A percentile compares a stretch with the other conserved stretches of the same genome.
Conservation (phyloP, 2,888 invertebrate genomes). For the Mythimna loreyi region DNA sequence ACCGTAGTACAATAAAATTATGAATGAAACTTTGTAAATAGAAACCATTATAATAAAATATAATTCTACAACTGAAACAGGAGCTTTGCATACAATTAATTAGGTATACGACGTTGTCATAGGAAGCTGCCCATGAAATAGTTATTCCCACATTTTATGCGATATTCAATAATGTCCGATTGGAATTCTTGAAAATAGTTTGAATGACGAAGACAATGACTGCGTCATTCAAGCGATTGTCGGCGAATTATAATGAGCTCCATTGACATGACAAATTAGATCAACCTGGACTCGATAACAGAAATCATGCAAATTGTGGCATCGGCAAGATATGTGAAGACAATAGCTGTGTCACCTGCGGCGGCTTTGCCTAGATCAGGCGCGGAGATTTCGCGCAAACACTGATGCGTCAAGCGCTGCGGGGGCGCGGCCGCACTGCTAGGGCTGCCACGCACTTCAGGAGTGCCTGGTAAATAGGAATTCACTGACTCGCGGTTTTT, state of each 20-base stretch:
- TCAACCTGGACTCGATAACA: slow-evolving; percentile 44
- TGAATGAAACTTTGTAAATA: neutral
- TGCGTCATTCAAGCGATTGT: slow-evolving; percentile 13
- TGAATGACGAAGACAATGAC: slow-evolving; percentile 8
- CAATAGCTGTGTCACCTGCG: slow-evolving; percentile 68
- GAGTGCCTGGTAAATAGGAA: neutral
- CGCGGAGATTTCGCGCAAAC: slow-evolving; percentile 62
- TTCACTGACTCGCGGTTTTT: slow-evolving; percentile 23
- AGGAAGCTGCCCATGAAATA: neutral
- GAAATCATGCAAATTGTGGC: slow-evolving; percentile 50
- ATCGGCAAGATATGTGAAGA: slow-evolving; percentile 47
- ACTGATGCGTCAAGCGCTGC: slow-evolving; percentile 62
- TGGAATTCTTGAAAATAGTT: neutral
- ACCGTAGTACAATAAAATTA: neutral
- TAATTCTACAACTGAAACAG: neutral
- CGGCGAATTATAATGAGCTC: slow-evolving; percentile 25
- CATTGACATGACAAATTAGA: slow-evolving; percentile 47
- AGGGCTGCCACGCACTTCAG: slow-evolving; percentile 46
- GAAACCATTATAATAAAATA: neutral
- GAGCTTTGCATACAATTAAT: no score
- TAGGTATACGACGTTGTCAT: neutral
- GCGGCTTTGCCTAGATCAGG: slow-evolving; percentile 63
- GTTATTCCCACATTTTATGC: no score
- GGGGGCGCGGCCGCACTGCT: slow-evolving; percentile 41
- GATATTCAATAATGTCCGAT: no score